A percentile compares a stretch with the other conserved stretches of the same genome.
Conservation (phyloP, 2,113 vertebrate genomes). For the Progne subis region DNA sequence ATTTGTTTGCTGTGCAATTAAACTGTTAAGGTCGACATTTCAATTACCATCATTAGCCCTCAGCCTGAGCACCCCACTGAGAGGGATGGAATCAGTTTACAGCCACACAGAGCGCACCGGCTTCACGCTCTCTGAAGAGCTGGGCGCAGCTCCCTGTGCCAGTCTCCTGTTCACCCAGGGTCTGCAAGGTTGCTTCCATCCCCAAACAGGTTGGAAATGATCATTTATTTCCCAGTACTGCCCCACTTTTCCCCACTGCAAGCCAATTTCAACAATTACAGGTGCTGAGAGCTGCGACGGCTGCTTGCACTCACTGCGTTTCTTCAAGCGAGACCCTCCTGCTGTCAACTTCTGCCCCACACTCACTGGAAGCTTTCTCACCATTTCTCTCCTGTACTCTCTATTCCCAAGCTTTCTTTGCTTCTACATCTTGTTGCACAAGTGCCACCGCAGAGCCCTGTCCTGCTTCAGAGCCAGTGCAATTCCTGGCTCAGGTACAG, state of each 20-base stretch:
- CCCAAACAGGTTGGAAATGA: neutral
- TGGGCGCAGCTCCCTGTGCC: neutral
- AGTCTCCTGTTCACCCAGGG: neutral
- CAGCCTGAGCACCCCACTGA: neutral
- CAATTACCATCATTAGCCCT: constrained; percentile 23
- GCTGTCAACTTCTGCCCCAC: neutral
- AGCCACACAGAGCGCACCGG: neutral
- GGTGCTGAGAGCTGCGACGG: neutral
- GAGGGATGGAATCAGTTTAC: neutral
- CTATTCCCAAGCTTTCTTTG: neutral
- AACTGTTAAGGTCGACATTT: constrained; percentile 3
- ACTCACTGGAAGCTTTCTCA: neutral
- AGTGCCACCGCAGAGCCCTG: neutral
- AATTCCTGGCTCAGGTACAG: neutral
- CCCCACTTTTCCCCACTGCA: neutral
- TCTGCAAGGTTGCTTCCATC: neutral
- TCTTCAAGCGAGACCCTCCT: neutral
- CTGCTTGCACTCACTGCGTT: neutral
- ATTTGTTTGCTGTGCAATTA: constrained; percentile 24
- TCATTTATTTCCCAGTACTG: neutral
- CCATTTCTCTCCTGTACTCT: neutral
- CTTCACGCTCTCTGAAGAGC: neutral
- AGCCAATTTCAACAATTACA: neutral
- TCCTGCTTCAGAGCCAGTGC: neutral
- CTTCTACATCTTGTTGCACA: neutral